Percentiles rank a stretch among this genome's conserved stretches.
Conservation (phyloP, 2,888 invertebrate genomes). For the Nomada flava region DNA sequence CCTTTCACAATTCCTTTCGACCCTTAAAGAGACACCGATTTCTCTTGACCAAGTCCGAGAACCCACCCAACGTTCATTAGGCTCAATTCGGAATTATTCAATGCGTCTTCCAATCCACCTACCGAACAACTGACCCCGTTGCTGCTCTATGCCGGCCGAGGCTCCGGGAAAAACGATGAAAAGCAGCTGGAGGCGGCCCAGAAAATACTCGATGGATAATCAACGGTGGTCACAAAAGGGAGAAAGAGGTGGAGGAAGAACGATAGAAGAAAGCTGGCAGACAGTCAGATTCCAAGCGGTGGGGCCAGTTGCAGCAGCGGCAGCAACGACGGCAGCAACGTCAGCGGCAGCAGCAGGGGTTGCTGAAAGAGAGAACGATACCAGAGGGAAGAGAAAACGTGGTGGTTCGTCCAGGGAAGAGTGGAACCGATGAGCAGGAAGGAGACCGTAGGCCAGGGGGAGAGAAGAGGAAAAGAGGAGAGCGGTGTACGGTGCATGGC, state of each 20-base stretch:
- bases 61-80: neutral
- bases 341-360: conserved; percentile 70
- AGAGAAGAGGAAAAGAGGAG: conserved; percentile 59
- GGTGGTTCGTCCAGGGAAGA: conserved; percentile 52
- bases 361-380: conserved; percentile 73
- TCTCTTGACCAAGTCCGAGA: too few relatives aligned
- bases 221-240: conserved; percentile 27
- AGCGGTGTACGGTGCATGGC: conserved; percentile 77
- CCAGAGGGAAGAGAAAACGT: conserved; percentile 51
- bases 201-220: conserved; percentile 50
- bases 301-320: conserved; percentile 53
- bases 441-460: conserved; percentile 48
- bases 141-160: too few relatives aligned
- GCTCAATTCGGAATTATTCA: neutral
- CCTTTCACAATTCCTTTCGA: neutral
- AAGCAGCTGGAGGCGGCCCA: conserved; percentile 23
- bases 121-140: neutral
- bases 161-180: neutral
- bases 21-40: neutral
- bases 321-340: conserved; percentile 53
- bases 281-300: conserved; percentile 70
- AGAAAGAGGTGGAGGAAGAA: conserved; percentile 55
- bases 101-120: neutral
- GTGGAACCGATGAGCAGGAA: conserved; percentile 59
- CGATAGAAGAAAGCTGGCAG: conserved; percentile 70